Evolutionary conservation across 2,113 vertebrate species (phyloP), one percentile per base, ranked within the genome.

Genomic region (Rhinogobius similis): DNA sequence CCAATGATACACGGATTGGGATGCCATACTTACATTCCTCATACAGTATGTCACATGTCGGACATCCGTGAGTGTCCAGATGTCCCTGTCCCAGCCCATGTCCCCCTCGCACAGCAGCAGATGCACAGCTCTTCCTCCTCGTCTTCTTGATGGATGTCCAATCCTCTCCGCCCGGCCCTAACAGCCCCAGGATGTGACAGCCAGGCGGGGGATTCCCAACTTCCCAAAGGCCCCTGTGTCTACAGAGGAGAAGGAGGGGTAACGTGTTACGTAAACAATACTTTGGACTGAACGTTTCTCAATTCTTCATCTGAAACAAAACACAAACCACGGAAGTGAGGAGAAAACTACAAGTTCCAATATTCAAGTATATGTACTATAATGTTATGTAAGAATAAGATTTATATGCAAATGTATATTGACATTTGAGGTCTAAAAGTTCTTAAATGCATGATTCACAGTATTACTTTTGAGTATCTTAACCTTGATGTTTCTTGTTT

Each of bases 231-330:
- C 81, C 88, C 77, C 78, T 64, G 21, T 55, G 21, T 55, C 21
- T 55, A 3, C 18, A 10, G 10, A 12, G 50, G 10, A 81, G 85
- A 85, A 8, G 70, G 75, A 56, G 87, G 78, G 85, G 73, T 68
- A 75, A 76, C 10, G 14, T 78, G 84, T 81, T 86, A 88, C 72
- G 72, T 87, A 90, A 90, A 91, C 83, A 91, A 74, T 84, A 65
- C 76, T 55, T 72, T 68, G 32, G 62, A 73, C 67, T 62, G 26
- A 58, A 27, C 29, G 81, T 67, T 38, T 5, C 73, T 53, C 41
- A 36, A 76, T 24, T 76, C 65, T 82, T 83, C 82, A 84, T 86
- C 82, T 77, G 86, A 88, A 84, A 90, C 87, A 90, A 91, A 90
- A 90, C 88, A 89, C 68, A 80, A 82, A 86, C 84, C 82, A 86